Evolutionary conservation across 2,888 invertebrate genomes (phyloP), one percentile per base, ranked within the genome.

Genomic region (Molorchus minor): DNA sequence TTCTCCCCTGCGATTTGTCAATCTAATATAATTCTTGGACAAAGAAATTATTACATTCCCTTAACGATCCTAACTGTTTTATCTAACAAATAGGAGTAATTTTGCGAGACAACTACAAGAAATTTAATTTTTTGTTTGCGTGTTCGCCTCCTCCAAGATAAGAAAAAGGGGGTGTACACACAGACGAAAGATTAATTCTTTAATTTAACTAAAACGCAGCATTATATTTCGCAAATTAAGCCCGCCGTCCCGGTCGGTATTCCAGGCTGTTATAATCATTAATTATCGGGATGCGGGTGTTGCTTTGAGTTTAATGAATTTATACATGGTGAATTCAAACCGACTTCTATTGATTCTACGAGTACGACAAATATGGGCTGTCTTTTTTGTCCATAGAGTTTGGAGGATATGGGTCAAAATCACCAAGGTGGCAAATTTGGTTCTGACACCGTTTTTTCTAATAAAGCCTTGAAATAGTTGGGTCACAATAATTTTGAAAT

Each of bases 181-280:
- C 46, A 49, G 53, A 51, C 49, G 45, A 25, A 53, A 58, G 61
- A 61, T 61, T 61, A 61, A 61, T 61, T 61, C 57, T 61, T 58
- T 52, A 61, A 61, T 61, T 61, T 46, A 40, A 41, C 51, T 47
- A 60, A 56, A 60, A 60, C 36, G 36, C 45, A 56, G 51, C 54
- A 56, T 61, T 64, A 62, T 64, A 60, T 58, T 59, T 55, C 47
- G 52, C 59, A 62, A 64, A 62, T 64, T 66, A 62, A 64, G 49
- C 52, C 47, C 59, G 60, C 61, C 60, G 60, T 64, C 54, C 55
- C 51, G 25, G 49, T 38, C 49, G 47, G 47, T 47, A 21, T 47
- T 19, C 25, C 35, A 16, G 16, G 55, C 35, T 40, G 55, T 40
- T 46, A 56, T 56, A 46, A 40, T 46, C 46, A 56, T 47, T 56